Evolutionary conservation across 1,140 invertebrate genomes (phyloP), one percentile per base, ranked within the genome.

Genomic region (Melipona quadrifasciata): DNA sequence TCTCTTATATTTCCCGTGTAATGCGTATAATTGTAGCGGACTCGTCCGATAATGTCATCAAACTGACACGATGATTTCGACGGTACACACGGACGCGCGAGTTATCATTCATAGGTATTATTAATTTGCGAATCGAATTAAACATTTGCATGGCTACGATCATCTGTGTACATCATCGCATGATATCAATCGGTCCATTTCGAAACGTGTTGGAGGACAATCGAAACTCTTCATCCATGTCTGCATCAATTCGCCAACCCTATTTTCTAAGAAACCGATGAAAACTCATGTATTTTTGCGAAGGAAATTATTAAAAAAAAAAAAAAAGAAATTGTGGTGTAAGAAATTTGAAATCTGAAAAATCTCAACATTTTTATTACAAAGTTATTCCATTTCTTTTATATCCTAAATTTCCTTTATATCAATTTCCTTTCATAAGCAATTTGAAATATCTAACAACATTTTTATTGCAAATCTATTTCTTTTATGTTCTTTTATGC

Each of bases 121-220:
- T 76, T 76, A 34, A 76, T 61, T 53, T 27, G 21, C 53, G 55
- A 76, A 76, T 76, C 55, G 39, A 76, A 76, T 58, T 75, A 75
- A 75, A 58, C 55, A 58, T 58, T 1, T 34, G 21, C 73, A 34
- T 58, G 39, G 24, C 55, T 58, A 34, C 39, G 12, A 1, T 31
- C n/a, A 24, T 39, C 6, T 39, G 4, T 24, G 12, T 61, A 61
- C 1, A 58, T 61, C 53, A n/a, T 24, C 34, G 10, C 24, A 5
- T 39, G 34, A 47, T 61, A 70, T 24, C 53, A 31, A 57, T 31
- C 12, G 19, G 1, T 19, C 17, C n/a, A 8, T 53, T 16, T 34
- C 11, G 2, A 2, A 31, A 74, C 27, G 24, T 12, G n/a, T 24
- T 61, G 68, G 4, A 39, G 21, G 67, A 19, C 21, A 70, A 61